Conservation (phyloP, 2,113 vertebrate genomes). For the Rhagologus leucostigma region DNA sequence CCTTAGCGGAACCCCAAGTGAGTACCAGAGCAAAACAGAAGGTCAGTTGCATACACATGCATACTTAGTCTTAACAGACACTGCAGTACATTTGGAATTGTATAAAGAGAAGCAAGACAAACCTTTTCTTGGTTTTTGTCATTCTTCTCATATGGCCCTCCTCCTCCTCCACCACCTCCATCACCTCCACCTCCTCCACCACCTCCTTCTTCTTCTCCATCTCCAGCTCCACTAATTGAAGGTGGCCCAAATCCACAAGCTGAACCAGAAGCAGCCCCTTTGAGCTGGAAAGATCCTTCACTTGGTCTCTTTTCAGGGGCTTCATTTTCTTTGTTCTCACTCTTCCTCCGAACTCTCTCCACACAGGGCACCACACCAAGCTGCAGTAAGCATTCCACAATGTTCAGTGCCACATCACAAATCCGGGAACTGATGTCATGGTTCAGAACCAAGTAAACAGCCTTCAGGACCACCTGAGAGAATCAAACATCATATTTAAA, state of each 20-base stretch:
- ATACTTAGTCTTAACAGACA: neutral
- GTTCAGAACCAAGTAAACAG: conserved; percentile 92
- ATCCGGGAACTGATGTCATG: conserved; percentile 97
- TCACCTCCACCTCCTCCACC: conserved; percentile 73
- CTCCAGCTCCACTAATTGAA: conserved; percentile 65
- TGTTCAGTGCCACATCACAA: conserved; percentile 93
- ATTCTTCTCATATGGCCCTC: conserved; percentile 86
- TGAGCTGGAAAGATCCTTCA: conserved; percentile 80
- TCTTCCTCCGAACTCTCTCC: conserved; percentile 83
- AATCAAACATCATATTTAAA: neutral
- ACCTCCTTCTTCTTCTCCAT: conserved; percentile 73
- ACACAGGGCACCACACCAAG: conserved; percentile 91
- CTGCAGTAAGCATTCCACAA: conserved; percentile 94
- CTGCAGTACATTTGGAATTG: neutral
- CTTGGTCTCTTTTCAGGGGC: conserved; percentile 78
- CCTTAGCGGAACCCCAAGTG: neutral
- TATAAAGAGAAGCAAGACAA: neutral
- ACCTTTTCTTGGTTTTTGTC: conserved; percentile 88
- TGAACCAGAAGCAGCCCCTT: conserved; percentile 70
- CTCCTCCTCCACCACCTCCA: conserved; percentile 68
- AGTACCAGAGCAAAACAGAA: neutral
- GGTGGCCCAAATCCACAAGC: conserved; percentile 68
- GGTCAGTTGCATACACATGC: neutral
- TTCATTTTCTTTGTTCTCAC: conserved; percentile 90
- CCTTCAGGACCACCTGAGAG: conserved; percentile 87